These are phyloP conservation scores for Anthophora plumipes DNA, from an alignment of 2,888 invertebrate species.

Conservation along the genomic window DNA sequence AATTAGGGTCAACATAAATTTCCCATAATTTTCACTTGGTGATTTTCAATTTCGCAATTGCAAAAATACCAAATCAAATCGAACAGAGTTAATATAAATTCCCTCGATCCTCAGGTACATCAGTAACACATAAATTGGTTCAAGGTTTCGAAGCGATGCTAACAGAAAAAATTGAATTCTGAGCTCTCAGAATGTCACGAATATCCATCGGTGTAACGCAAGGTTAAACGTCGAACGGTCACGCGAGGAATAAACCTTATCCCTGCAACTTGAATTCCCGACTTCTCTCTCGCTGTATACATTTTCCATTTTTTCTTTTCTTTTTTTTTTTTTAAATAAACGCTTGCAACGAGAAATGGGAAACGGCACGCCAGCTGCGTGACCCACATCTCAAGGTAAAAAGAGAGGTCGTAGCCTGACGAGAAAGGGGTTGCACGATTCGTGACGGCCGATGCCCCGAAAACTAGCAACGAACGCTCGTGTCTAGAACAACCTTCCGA, in stretches of 20 bases:
- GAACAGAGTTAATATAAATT: no score
- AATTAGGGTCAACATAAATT: no score
- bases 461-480: constrained; percentile 2
- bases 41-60: no score
- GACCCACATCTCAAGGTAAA: constrained; percentile 32
- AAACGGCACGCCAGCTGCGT: constrained; percentile 38
- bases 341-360: constrained; percentile 9
- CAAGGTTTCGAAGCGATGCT: no score
- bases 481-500: not conserved
- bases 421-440: constrained; percentile 14
- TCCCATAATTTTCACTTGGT: no score
- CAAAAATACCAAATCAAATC: no score
- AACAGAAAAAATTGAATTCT: no score
- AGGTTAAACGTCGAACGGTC: not conserved
- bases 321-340: constrained; percentile 52
- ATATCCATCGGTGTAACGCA: no score
- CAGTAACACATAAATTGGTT: no score
- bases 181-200: no score
- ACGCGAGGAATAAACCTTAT: not conserved
- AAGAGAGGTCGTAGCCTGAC: constrained; percentile 2
- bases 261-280: not conserved
- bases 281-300: not conserved
- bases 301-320: no score
- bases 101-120: no score
- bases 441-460: constrained; percentile 21